Conservation (phyloP, 1,140 invertebrate genomes). For the Macrosteles quadrilineatus region DNA sequence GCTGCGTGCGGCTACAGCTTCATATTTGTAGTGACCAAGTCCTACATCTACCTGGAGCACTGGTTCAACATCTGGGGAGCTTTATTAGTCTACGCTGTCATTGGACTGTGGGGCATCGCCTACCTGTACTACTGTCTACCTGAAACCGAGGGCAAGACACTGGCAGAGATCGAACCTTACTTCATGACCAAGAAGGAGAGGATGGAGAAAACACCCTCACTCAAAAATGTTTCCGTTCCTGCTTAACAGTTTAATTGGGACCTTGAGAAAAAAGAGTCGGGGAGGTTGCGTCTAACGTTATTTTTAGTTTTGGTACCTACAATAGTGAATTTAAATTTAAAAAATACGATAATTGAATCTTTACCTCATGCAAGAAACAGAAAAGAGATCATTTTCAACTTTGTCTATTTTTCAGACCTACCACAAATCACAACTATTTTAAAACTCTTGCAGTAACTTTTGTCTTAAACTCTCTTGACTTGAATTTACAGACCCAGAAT, state of each 20-base stretch:
- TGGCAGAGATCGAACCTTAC: conserved; percentile 39
- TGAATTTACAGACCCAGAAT: too few species aligned
- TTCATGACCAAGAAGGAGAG: conserved; percentile 28
- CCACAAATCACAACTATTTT: too few species aligned
- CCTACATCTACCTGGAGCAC: conserved; percentile 35
- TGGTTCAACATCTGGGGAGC: conserved; percentile 34
- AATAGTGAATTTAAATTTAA: too few species aligned
- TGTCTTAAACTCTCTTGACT: too few species aligned
- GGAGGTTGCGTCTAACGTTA: too few species aligned
- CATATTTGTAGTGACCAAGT: conserved; percentile 40
- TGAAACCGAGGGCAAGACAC: conserved; percentile 42
- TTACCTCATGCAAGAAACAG: too few species aligned
- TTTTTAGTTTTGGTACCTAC: too few species aligned
- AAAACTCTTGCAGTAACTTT: too few species aligned
- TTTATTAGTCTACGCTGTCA: conserved; percentile 36
- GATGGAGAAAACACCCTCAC: not conserved
- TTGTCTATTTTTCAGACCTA: too few species aligned
- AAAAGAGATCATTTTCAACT: too few species aligned
- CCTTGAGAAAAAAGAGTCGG: too few species aligned
- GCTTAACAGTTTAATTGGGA: not conserved
- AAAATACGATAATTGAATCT: too few species aligned
- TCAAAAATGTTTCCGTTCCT: not conserved
- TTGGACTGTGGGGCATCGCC: conserved; percentile 34
- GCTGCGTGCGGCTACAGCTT: conserved; percentile 35
- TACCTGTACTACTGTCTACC: conserved; percentile 40